Conservation (phyloP, 2,113 vertebrate species). For the Microtus montanus region DNA sequence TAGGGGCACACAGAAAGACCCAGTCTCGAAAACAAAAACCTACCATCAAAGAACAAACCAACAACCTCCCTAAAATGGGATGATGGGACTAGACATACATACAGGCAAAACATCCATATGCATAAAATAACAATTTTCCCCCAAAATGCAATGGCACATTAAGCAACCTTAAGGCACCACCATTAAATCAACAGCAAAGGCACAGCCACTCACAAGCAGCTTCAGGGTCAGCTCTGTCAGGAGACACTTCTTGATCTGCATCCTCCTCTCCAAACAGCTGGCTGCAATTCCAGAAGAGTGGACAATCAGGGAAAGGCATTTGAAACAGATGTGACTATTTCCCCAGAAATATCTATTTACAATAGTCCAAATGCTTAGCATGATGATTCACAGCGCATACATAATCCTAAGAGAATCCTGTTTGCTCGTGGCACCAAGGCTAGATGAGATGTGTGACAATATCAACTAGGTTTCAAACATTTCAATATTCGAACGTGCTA, state of each 20-base stretch:
- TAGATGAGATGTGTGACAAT: background rate
- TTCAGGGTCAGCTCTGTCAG: slow-evolving; percentile 98
- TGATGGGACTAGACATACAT: background rate
- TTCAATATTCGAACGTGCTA: background rate
- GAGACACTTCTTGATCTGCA: slow-evolving; percentile 98
- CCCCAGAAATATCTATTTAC: background rate
- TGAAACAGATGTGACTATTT: slow-evolving; percentile 22
- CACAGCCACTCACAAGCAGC: slow-evolving; percentile 92
- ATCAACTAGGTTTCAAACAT: background rate
- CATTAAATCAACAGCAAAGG: background rate
- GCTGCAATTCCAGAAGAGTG: slow-evolving; percentile 84
- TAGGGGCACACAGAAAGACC: background rate
- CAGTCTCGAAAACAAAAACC: background rate
- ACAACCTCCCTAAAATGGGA: background rate
- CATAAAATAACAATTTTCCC: background rate
- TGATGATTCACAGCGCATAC: background rate
- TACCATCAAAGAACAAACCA: background rate
- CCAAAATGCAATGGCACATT: background rate
- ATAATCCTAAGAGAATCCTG: background rate
- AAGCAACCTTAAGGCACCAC: slow-evolving; percentile 14
- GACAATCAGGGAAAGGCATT: slow-evolving; percentile 48
- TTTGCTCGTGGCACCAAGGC: background rate
- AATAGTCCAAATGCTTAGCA: background rate
- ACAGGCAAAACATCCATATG: background rate
- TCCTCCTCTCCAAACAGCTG: slow-evolving; percentile 99